phyloP scores from a whole-genome alignment of 1,140 invertebrate genomes.

The Trichomalopsis sarcophagae region DNA sequence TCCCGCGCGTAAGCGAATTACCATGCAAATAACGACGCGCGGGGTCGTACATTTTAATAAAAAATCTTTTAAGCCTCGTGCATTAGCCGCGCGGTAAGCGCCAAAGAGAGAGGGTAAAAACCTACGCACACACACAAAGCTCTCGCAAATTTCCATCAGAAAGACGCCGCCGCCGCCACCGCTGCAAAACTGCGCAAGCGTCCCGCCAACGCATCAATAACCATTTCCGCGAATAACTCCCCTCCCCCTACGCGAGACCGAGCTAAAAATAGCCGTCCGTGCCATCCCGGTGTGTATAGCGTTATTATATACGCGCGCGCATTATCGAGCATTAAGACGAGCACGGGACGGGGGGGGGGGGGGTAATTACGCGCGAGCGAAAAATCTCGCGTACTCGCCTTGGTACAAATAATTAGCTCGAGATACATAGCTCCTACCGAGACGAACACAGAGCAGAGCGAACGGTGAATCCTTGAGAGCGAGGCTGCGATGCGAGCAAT shows the following conservation, averaged over 20 bases:
- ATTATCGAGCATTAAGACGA: background rate
- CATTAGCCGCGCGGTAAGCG: background rate
- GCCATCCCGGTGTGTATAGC: background rate
- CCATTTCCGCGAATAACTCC: background rate
- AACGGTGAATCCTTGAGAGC: background rate
- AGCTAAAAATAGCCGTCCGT: background rate
- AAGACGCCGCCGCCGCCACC: background rate
- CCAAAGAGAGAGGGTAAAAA: background rate
- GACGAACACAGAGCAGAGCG: no score
- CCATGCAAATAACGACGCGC: background rate
- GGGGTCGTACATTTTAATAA: background rate
- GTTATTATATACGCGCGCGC: background rate
- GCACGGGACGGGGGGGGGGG: background rate
- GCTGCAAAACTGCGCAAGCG: conserved; percentile 2
- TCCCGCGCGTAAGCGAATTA: background rate
- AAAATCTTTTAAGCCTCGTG: background rate
- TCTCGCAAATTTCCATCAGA: background rate
- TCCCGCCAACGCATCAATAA: conserved; percentile 3
- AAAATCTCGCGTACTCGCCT: background rate
- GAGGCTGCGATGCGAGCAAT: background rate
- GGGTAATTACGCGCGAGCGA: background rate
- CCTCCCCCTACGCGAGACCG: background rate
- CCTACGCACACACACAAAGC: background rate
- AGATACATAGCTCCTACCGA: no score
- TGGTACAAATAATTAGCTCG: background rate